Conservation (phyloP, 2,888 invertebrate genomes). For the Agrotis clavis region DNA sequence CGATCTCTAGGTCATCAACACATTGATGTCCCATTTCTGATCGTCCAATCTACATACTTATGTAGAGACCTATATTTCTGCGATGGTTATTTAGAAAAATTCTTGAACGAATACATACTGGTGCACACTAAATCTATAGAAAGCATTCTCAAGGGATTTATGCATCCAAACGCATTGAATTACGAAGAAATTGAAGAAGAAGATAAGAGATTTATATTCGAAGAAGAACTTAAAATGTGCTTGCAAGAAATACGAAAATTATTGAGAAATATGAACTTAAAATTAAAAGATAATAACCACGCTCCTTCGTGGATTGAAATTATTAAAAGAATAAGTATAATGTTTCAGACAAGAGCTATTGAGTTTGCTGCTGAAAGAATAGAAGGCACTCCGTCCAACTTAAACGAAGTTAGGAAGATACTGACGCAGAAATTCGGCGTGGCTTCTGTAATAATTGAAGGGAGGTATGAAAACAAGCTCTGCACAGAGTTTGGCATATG, state of each 20-base stretch:
- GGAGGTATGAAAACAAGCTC: constrained; percentile 72
- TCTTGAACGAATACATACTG: constrained; percentile 77
- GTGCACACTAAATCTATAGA: constrained; percentile 72
- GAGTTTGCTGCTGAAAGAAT: constrained; percentile 67
- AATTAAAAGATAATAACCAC: constrained; percentile 65
- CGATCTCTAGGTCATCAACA: constrained; percentile 61
- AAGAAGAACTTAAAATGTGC: constrained; percentile 68
- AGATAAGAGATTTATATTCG: constrained; percentile 60
- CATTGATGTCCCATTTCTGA: constrained; percentile 64
- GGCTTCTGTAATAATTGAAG: constrained; percentile 73
- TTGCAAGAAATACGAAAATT: constrained; percentile 71
- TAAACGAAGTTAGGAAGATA: constrained; percentile 65
- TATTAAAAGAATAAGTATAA: constrained; percentile 78
- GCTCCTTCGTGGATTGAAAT: constrained; percentile 74
- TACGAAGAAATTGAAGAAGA: constrained; percentile 37
- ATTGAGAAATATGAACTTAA: constrained; percentile 67
- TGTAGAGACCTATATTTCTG: constrained; percentile 78
- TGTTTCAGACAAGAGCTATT: constrained; percentile 74
- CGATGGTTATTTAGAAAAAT: constrained; percentile 62
- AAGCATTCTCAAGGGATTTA: constrained; percentile 68
- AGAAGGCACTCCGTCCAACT: constrained; percentile 61
- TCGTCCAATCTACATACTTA: constrained; percentile 71
- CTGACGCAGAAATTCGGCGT: constrained; percentile 74
- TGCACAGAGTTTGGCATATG: constrained; percentile 77
- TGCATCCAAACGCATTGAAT: constrained; percentile 43